Evolutionary conservation across 2,888 invertebrate species (phyloP).

Genomic region (Eumerus sabulonum): DNA sequence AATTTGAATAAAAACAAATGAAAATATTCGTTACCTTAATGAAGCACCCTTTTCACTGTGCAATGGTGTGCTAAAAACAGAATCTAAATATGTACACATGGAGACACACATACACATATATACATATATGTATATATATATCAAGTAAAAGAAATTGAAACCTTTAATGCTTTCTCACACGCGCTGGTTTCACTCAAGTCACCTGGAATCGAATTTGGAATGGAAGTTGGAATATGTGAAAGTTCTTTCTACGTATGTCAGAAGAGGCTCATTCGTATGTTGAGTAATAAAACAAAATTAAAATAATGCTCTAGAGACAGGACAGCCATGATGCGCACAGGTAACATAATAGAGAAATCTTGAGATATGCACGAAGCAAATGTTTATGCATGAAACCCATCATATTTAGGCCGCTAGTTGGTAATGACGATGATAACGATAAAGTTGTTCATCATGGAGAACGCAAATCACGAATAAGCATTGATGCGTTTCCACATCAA

Average conservation of each 20-base stretch:
- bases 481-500: slow-evolving; percentile 64
- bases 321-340: slow-evolving; percentile 34
- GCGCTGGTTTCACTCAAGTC: slow-evolving; percentile 64
- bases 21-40: slow-evolving; percentile 69
- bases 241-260: slow-evolving; percentile 22
- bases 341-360: not conserved
- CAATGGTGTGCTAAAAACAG: slow-evolving; percentile 8
- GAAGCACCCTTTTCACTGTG: slow-evolving; percentile 64
- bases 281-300: slow-evolving; percentile 70
- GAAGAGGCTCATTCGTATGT: slow-evolving; percentile 41
- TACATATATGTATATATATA: slow-evolving; percentile 7
- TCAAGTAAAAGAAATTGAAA: slow-evolving; percentile 57
- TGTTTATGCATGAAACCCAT: slow-evolving; percentile 66
- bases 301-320: slow-evolving; percentile 67
- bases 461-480: slow-evolving; percentile 64
- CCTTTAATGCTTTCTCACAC: slow-evolving; percentile 65
- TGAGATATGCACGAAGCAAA: slow-evolving; percentile 43
- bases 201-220: slow-evolving; percentile 68
- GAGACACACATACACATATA: not conserved
- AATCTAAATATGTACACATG: not conserved
- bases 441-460: slow-evolving; percentile 54
- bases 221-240: slow-evolving; percentile 62
- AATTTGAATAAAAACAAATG: slow-evolving; percentile 69
- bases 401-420: slow-evolving; percentile 67
- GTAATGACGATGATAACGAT: slow-evolving; percentile 64